Conservation (phyloP, 2,113 vertebrate genomes). For the Pyrgilauda ruficollis region DNA sequence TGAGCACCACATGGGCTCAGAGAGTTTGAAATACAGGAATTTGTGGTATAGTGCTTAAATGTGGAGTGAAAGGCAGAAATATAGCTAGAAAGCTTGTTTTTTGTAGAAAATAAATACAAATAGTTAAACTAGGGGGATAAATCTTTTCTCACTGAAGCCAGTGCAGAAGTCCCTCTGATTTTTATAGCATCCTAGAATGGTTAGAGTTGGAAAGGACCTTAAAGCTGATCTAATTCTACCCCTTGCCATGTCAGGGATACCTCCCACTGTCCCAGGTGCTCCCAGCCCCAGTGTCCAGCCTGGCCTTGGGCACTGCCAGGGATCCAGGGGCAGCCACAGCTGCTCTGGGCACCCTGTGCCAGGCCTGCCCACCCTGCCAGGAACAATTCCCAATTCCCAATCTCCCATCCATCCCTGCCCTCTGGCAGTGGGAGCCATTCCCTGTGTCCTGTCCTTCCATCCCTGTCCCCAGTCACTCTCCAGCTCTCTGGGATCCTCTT, state of each 20-base stretch:
- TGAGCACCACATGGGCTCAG: fast-evolving
- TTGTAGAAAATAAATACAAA: neutral
- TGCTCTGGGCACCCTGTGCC: neutral
- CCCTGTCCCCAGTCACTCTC: neutral
- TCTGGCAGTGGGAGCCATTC: neutral
- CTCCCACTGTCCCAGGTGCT: neutral
- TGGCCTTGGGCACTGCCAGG: neutral
- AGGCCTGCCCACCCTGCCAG: neutral
- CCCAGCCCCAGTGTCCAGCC: neutral
- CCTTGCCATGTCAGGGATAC: neutral
- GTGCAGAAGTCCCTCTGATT: neutral
- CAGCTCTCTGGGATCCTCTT: neutral
- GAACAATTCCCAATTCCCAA: neutral
- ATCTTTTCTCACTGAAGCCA: neutral
- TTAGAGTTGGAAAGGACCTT: neutral
- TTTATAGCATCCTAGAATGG: neutral
- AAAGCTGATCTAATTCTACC: neutral
- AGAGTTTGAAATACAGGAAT: neutral
- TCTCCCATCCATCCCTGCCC: neutral
- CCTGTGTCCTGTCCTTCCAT: neutral
- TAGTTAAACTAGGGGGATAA: neutral
- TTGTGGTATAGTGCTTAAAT: neutral
- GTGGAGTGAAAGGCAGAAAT: neutral
- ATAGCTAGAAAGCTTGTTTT: neutral
- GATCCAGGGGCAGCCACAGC: neutral